Conservation (phyloP, 2,113 vertebrate species). For the Nothoprocta pentlandii region DNA sequence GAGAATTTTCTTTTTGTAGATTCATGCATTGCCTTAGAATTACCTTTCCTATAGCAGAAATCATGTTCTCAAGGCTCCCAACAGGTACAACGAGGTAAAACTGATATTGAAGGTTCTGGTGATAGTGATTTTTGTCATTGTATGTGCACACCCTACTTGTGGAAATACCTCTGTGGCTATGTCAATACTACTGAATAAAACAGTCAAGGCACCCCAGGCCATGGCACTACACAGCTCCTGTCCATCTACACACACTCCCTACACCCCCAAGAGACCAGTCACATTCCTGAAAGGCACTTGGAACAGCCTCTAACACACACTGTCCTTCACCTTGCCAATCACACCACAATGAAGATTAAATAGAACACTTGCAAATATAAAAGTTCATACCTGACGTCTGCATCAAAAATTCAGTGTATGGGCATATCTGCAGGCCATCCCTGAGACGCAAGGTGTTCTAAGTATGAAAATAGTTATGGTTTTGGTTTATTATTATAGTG, state of each 20-base stretch:
- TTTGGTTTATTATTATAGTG: background rate
- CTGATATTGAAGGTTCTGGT: background rate
- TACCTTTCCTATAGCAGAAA: background rate
- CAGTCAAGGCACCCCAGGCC: rapidly evolving
- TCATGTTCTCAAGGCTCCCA: background rate
- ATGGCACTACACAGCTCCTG: background rate
- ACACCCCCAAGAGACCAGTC: background rate
- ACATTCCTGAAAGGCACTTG: background rate
- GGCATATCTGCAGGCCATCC: background rate
- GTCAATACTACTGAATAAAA: background rate
- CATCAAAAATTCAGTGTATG: background rate
- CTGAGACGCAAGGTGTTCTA: background rate
- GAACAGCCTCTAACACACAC: background rate
- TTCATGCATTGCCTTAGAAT: background rate
- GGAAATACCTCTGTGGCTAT: background rate
- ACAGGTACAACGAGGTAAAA: background rate
- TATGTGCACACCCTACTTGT: background rate
- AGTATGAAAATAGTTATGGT: background rate
- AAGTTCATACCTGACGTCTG: background rate
- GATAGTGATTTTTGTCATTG: background rate
- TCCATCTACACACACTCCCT: background rate
- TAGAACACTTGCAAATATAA: background rate
- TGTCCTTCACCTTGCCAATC: background rate
- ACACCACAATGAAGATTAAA: background rate
- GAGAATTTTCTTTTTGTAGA: background rate